Base-by-base conservation (phyloP, 1,140 invertebrate genomes). In the Arctopsyche grandis region DNA sequence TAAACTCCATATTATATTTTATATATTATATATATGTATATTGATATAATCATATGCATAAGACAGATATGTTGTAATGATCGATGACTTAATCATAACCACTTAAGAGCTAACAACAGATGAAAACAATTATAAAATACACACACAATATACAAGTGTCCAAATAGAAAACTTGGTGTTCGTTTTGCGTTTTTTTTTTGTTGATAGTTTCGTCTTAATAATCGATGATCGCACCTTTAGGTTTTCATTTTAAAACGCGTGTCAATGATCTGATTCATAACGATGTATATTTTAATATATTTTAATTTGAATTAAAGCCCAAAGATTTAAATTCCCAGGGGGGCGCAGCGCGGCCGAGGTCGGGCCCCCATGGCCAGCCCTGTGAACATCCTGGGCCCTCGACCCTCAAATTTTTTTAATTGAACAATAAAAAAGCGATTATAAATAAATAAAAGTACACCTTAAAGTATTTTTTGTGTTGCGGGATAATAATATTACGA, bases 21-120 rank as follows among this genome's bases (percentile, higher is more conserved):
- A 78, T 80, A 75, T 56, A 29, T 73, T 66, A 80, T 78, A 80
- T 77, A 52, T 52, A 77, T 74, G 76, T 70, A 81, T 71, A 48
- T 78, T 66, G 70, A 77, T 75, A 78, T 71, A 77, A 81, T 81
- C 73, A 78, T 81, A 82, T 79, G 81, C 81, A 82, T 77, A 82
- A 76, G 78, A 82, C 78, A 82, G 81, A 77, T 77, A 79, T 80
- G 81, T 82, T 78, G 81, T 60, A 81, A 81, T 79, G 77, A 81
- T 81, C 80, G 80, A 78, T 81, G 80, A 38, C 73, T 43, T 66
- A 66, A 66, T 14, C 21, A 26, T 22, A 22, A 22, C 52, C 75
- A 79, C 80, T 77, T 81, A 81, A 24, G 10, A 81, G 79, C 80
- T 79, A 81, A 79, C 71, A 80, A 80, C 69, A 81, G 63, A 76